Conservation (phyloP, 2,797 vertebrate genomes). For the Eptatretus atami region DNA sequence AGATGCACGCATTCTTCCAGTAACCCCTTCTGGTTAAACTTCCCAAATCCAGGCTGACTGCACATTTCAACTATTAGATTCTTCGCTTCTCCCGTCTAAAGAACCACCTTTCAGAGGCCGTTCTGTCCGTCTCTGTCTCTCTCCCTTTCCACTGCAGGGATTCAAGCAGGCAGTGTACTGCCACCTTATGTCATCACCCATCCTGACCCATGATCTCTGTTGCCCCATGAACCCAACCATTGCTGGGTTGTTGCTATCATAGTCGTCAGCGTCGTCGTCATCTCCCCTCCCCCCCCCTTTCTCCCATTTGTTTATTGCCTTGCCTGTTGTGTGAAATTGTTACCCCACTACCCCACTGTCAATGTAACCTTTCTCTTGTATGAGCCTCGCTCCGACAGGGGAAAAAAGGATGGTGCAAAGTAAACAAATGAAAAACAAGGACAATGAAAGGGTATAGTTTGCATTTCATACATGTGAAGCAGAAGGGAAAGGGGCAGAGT, state of each 20-base stretch:
- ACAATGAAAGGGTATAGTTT: too few species aligned
- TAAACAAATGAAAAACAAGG: too few species aligned
- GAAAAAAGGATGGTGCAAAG: too few species aligned
- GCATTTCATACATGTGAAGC: too few species aligned
- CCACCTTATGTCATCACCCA: neutral
- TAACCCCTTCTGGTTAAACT: neutral
- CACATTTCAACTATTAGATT: neutral
- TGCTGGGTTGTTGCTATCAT: neutral
- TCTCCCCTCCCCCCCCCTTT: neutral
- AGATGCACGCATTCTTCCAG: neutral
- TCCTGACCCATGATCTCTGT: neutral
- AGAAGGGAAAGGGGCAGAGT: too few species aligned
- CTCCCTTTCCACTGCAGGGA: neutral
- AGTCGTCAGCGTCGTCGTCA: neutral
- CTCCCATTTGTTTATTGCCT: neutral
- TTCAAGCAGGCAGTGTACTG: neutral
- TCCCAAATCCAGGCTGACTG: neutral
- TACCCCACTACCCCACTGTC: neutral
- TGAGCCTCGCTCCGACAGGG: too few species aligned
- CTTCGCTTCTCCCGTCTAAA: neutral
- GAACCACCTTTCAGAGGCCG: neutral
- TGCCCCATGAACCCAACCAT: neutral
- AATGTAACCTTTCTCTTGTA: neutral
- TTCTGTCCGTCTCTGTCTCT: neutral
- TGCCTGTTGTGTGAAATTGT: neutral